phyloP scores from a whole-genome alignment of 2,797 vertebrate species.

The Diceros bicornis region DNA sequence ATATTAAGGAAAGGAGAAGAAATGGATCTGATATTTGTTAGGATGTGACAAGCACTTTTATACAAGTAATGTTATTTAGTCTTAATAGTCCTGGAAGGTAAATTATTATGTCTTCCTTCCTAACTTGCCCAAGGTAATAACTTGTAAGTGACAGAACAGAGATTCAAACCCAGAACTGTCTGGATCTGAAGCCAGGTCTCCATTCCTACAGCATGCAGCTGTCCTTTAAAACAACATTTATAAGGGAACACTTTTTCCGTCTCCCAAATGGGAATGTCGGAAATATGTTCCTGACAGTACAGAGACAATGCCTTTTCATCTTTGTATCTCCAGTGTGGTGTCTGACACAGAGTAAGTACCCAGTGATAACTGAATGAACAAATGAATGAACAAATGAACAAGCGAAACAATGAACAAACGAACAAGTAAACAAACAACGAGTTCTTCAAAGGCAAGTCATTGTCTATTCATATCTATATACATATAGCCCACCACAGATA shows the following conservation, averaged over 20 bases:
- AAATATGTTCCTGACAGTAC: neutral
- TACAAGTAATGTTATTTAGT: neutral
- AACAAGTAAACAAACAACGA: neutral
- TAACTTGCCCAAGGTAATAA: slow-evolving; percentile 14
- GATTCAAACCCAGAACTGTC: neutral
- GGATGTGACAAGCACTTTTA: neutral
- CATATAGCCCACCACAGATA: neutral
- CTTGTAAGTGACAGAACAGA: neutral
- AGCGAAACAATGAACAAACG: neutral
- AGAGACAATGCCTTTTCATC: slow-evolving; percentile 27
- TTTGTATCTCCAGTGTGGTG: neutral
- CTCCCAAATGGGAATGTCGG: neutral
- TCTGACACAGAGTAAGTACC: neutral
- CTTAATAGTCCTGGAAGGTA: neutral
- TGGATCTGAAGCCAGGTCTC: neutral
- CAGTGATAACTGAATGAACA: neutral
- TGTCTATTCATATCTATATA: slow-evolving; percentile 38
- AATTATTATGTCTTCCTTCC: slow-evolving; percentile 36
- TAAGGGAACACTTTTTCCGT: neutral
- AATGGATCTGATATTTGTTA: neutral
- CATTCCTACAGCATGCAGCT: neutral
- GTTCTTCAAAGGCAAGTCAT: slow-evolving; percentile 37
- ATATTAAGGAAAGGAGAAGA: neutral
- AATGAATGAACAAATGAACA: neutral
- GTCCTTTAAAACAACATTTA: neutral